Conservation (phyloP, 2,113 vertebrate genomes). For the Larimichthys polyactis region DNA sequence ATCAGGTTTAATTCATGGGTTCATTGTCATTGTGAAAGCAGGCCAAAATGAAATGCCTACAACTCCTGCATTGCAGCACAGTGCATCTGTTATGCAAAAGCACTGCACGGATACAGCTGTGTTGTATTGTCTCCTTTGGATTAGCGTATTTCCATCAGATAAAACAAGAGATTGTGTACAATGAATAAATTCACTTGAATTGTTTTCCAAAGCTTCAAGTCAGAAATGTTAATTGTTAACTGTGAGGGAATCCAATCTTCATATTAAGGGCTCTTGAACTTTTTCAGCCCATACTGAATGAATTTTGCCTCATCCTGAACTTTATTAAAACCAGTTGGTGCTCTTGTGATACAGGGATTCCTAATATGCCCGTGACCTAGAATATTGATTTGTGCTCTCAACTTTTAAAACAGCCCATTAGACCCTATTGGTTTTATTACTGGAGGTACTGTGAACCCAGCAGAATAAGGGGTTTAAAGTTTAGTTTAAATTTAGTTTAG, state of each 20-base stretch:
- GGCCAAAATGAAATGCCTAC: neutral
- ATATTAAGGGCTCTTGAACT: constrained; percentile 30
- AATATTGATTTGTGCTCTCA: constrained; percentile 26
- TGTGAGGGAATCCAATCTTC: constrained; percentile 17
- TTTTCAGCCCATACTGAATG: constrained; percentile 44
- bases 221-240: constrained; percentile 35
- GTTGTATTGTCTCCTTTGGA: constrained; percentile 1
- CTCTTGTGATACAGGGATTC: constrained; percentile 27
- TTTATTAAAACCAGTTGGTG: constrained; percentile 61
- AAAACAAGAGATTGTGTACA: neutral
- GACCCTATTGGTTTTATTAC: constrained; percentile 23
- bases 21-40: constrained; percentile 1
- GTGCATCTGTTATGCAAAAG: neutral
- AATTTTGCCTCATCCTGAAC: constrained; percentile 37
- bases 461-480: constrained; percentile 2
- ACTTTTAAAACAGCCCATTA: constrained; percentile 9
- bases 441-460: neutral
- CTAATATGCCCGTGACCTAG: constrained; percentile 26
- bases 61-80: neutral
- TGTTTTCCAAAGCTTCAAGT: constrained; percentile 2
- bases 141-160: neutral
- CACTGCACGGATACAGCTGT: neutral
- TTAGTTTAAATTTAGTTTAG: neutral
- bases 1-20: neutral
- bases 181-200: neutral